phyloP scores from a whole-genome alignment of 2,888 invertebrate genomes.

The Cryptocephalus primarius region DNA sequence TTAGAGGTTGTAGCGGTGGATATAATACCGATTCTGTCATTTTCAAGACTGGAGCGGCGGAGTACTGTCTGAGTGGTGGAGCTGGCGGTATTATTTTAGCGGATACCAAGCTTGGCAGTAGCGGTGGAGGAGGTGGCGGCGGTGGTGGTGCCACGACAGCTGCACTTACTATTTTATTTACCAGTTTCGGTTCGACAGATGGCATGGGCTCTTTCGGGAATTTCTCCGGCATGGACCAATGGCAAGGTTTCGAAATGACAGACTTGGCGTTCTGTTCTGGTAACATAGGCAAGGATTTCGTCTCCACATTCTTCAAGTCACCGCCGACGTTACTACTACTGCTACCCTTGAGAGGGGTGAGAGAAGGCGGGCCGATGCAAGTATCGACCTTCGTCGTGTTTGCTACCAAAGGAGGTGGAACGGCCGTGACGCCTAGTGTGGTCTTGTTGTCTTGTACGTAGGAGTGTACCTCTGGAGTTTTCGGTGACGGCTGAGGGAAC shows the following conservation, averaged over 20 bases:
- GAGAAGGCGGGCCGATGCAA: slow-evolving; percentile 28
- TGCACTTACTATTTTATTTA: slow-evolving; percentile 8
- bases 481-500: background rate
- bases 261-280: slow-evolving; percentile 20
- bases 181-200: slow-evolving; percentile 5
- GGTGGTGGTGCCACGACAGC: slow-evolving; percentile 6
- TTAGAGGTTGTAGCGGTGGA: slow-evolving; percentile 20
- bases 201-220: slow-evolving; percentile 6
- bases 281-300: slow-evolving; percentile 16
- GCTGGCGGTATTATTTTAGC: slow-evolving; percentile 7
- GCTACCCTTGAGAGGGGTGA: slow-evolving; percentile 29
- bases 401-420: slow-evolving; percentile 14
- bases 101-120: slow-evolving; percentile 3
- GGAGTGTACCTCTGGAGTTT: slow-evolving; percentile 16
- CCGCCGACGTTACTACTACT: background rate
- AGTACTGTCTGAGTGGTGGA: slow-evolving; percentile 9
- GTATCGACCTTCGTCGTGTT: slow-evolving; percentile 18
- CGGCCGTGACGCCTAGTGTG: slow-evolving; percentile 18
- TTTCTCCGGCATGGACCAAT: slow-evolving; percentile 16
- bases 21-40: slow-evolving; percentile 15
- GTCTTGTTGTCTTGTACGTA: background rate
- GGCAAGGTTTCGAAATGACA: slow-evolving; percentile 18
- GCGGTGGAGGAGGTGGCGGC: slow-evolving; percentile 4
- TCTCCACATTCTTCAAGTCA: slow-evolving; percentile 14
- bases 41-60: slow-evolving; percentile 19